These are phyloP conservation scores for Trachythela sp. DNA, from an alignment of 64 coral and sea anemone species.

Conservation along the genomic window DNA sequence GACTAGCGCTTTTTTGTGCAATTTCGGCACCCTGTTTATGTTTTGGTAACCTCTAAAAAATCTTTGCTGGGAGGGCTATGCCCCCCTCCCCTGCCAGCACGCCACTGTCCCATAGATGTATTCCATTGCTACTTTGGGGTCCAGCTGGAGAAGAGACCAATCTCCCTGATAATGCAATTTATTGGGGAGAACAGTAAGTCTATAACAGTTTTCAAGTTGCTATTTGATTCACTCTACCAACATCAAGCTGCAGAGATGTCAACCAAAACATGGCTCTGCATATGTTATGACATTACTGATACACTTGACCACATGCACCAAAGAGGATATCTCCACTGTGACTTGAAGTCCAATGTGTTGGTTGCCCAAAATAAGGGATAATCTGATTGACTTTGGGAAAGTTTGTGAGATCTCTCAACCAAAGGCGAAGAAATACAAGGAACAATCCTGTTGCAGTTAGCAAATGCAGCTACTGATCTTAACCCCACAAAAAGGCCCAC, in stretches of 20 bases:
- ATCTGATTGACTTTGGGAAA: constrained; percentile 60
- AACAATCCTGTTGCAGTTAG: background rate
- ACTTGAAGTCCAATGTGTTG: constrained; percentile 44
- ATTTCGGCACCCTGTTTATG: too few species aligned
- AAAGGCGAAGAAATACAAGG: constrained; percentile 34
- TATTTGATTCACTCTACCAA: background rate
- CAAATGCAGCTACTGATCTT: background rate
- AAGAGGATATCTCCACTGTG: constrained; percentile 45
- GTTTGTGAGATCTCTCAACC: background rate
- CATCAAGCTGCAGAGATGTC: constrained; percentile 2
- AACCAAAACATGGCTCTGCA: background rate
- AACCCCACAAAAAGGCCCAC: background rate
- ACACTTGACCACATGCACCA: constrained; percentile 42
- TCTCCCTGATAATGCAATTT: constrained; percentile 36
- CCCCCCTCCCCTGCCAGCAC: too few species aligned
- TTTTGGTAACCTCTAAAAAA: too few species aligned
- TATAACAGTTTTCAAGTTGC: constrained; percentile 4
- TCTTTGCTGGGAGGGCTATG: too few species aligned
- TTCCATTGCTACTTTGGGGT: constrained; percentile 39
- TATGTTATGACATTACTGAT: constrained; percentile 18
- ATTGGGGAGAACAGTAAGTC: constrained; percentile 7
- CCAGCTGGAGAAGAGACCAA: constrained; percentile 23
- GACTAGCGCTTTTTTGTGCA: too few species aligned
- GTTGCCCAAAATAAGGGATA: constrained; percentile 27
- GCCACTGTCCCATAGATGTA: constrained; percentile 12